These are phyloP conservation scores for Sarcophaga variegata DNA, from an alignment of 2,888 invertebrate genomes.

Conservation along the genomic window DNA sequence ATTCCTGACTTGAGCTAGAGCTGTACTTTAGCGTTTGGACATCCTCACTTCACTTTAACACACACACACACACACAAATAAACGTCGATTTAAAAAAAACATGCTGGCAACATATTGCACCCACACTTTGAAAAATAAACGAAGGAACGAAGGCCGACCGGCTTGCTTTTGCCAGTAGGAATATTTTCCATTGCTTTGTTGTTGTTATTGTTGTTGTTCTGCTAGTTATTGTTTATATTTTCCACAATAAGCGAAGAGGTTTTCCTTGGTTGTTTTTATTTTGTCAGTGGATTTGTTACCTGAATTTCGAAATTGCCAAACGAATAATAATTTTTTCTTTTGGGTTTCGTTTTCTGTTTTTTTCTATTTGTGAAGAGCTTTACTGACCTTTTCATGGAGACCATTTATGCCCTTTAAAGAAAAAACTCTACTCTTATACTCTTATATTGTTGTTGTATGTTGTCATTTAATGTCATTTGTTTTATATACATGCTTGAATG, in stretches of 20 bases:
- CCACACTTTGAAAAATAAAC: conserved; percentile 51
- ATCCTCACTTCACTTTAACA: neutral
- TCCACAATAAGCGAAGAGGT: neutral
- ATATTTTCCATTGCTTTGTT: neutral
- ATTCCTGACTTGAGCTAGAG: neutral
- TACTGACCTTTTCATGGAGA: conserved; percentile 41
- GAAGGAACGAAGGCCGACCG: neutral
- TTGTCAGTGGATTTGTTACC: conserved; percentile 37
- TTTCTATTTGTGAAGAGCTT: no score
- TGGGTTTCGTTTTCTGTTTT: neutral
- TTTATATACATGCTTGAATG: no score
- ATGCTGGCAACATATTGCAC: conserved; percentile 60
- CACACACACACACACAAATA: neutral
- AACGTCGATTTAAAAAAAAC: conserved; percentile 9
- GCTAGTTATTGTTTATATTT: neutral
- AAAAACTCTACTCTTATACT: neutral
- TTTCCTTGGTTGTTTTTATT: neutral
- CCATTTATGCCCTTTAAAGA: neutral
- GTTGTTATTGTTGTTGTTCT: neutral
- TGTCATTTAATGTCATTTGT: neutral
- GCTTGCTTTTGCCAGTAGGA: conserved; percentile 58
- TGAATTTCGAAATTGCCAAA: conserved; percentile 5
- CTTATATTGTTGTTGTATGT: neutral
- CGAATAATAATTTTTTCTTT: conserved; percentile 36
- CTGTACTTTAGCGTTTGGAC: conserved; percentile 18